Percentiles rank a stretch among this genome's conserved stretches.
Conservation (phyloP, 2,888 invertebrate genomes). For the Brachypterus glaber region DNA sequence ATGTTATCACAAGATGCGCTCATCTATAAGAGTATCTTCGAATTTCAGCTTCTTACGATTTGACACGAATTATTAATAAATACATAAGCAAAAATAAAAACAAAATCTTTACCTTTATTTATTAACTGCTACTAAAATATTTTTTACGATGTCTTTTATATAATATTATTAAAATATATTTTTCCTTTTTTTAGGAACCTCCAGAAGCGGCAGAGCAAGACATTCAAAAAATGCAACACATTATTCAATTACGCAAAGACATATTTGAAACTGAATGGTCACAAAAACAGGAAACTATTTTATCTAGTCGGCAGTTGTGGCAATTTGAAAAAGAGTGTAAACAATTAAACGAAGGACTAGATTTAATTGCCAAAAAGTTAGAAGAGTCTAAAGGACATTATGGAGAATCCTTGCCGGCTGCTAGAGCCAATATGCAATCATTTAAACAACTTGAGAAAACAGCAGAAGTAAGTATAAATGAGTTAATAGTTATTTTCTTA, state of each 20-base stretch:
- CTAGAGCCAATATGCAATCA: conserved; percentile 58
- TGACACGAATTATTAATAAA: too few relatives aligned
- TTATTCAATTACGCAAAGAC: conserved; percentile 50
- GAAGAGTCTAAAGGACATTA: conserved; percentile 55
- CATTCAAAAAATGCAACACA: conserved; percentile 54
- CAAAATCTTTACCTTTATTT: too few relatives aligned
- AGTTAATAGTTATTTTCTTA: too few relatives aligned
- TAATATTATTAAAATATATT: conserved; percentile 8
- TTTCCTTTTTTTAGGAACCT: conserved; percentile 47
- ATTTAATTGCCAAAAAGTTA: conserved; percentile 55
- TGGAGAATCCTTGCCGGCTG: conserved; percentile 61
- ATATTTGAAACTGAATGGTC: conserved; percentile 57
- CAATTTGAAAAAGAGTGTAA: conserved; percentile 60
- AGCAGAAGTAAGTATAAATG: conserved; percentile 56
- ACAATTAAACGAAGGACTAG: conserved; percentile 61
- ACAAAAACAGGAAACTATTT: conserved; percentile 49
- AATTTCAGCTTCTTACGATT: too few relatives aligned
- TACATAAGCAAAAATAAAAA: too few relatives aligned
- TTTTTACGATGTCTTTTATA: too few relatives aligned
- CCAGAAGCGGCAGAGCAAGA: conserved; percentile 57
- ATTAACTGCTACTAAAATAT: too few relatives aligned
- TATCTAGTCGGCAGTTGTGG: conserved; percentile 54
- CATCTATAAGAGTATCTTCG: too few relatives aligned
- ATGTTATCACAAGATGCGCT: too few relatives aligned
- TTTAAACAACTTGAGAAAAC: conserved; percentile 71